Conservation (phyloP, 2,797 vertebrate species). For the Pseudocheirus occidentalis region DNA sequence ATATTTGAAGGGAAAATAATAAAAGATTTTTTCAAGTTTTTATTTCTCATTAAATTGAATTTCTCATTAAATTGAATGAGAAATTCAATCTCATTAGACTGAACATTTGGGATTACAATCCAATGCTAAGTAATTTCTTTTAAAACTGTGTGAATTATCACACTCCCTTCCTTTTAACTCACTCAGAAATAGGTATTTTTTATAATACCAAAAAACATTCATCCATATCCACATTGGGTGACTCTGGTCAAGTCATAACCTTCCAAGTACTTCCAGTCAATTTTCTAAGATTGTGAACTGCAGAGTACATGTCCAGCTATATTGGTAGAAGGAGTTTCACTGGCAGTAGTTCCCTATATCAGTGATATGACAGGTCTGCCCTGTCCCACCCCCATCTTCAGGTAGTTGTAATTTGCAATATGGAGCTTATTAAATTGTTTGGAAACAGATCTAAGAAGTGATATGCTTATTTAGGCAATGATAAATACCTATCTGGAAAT, state of each 20-base stretch:
- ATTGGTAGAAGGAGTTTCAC: background rate
- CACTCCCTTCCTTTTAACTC: slow-evolving; percentile 5
- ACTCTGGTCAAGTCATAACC: background rate
- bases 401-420: background rate
- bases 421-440: background rate
- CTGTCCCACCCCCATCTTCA: background rate
- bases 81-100: too few relatives aligned
- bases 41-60: slow-evolving; percentile 32
- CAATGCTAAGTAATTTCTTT: slow-evolving; percentile 33
- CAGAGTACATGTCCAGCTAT: background rate
- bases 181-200: slow-evolving; percentile 49
- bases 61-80: slow-evolving; percentile 43
- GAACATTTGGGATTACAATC: slow-evolving; percentile 25
- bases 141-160: slow-evolving; percentile 28
- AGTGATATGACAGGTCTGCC: background rate
- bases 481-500: background rate
- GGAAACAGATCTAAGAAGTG: background rate
- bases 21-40: slow-evolving; percentile 11
- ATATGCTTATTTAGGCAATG: background rate
- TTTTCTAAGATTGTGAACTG: background rate
- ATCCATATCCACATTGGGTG: background rate
- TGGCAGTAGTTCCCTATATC: background rate
- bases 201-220: slow-evolving; percentile 36
- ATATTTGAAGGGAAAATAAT: slow-evolving; percentile 20
- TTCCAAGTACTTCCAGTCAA: slow-evolving; percentile 19